phyloP scores from a whole-genome alignment of 2,888 invertebrate species.

The Platerodrilus igneus region DNA sequence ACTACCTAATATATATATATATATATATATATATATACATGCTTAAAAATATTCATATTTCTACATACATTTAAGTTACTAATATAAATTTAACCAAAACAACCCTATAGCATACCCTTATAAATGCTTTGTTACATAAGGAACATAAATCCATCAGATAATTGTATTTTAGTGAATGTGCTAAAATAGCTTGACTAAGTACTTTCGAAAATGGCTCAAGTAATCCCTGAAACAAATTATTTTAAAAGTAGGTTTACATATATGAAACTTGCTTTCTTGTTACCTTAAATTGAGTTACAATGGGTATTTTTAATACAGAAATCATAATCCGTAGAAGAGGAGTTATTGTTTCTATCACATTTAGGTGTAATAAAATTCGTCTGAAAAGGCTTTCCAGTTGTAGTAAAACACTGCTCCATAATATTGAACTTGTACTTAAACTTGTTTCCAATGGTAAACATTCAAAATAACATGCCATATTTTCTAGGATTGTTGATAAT shows the following conservation, averaged over 20 bases:
- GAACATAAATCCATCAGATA: slow-evolving; percentile 84
- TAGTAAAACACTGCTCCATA: slow-evolving; percentile 77
- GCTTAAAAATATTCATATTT: too few relatives aligned
- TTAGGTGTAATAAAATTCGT: slow-evolving; percentile 64
- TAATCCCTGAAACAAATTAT: slow-evolving; percentile 57
- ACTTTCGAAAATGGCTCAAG: slow-evolving; percentile 96
- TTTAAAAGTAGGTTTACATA: neutral
- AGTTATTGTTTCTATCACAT: slow-evolving; percentile 65
- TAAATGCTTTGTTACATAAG: slow-evolving; percentile 84
- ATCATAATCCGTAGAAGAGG: slow-evolving; percentile 73
- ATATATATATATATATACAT: too few relatives aligned
- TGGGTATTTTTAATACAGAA: slow-evolving; percentile 77
- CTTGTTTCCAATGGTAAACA: slow-evolving; percentile 81
- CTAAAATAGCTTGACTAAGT: slow-evolving; percentile 87
- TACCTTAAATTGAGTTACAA: slow-evolving; percentile 76
- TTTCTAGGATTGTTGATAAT: slow-evolving; percentile 76
- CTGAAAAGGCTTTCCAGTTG: slow-evolving; percentile 86
- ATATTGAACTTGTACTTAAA: slow-evolving; percentile 60
- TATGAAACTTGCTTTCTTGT: slow-evolving; percentile 18
- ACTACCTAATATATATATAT: too few relatives aligned
- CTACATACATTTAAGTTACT: too few relatives aligned
- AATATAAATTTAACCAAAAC: too few relatives aligned
- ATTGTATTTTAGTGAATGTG: slow-evolving; percentile 73
- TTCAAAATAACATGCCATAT: slow-evolving; percentile 90
- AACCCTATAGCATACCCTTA: slow-evolving; percentile 65